Evolutionary conservation across 2,113 vertebrate species (phyloP).

Genomic region (Gallinago paraguaiae): DNA sequence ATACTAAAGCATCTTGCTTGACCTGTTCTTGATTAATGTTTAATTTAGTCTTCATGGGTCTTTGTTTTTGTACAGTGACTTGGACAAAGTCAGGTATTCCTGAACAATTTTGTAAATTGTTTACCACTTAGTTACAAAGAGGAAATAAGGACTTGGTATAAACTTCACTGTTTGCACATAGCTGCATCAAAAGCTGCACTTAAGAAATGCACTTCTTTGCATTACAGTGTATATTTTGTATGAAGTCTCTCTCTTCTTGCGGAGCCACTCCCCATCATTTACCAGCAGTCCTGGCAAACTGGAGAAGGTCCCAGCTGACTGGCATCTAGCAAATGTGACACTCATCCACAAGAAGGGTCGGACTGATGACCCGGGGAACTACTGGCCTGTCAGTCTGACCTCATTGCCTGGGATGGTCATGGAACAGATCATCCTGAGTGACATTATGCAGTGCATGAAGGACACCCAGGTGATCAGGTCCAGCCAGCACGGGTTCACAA

Average conservation of each 20-base stretch:
- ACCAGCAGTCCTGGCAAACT: too few species aligned
- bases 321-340: too few species aligned
- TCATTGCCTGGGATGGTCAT: too few species aligned
- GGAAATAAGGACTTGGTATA: neutral
- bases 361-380: too few species aligned
- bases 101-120: neutral
- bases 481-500: too few species aligned
- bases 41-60: neutral
- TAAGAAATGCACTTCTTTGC: neutral
- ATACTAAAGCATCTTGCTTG: neutral
- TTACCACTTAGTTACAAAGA: neutral
- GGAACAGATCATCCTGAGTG: too few species aligned
- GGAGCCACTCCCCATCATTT: too few species aligned
- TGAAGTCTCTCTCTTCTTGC: neutral
- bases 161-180: neutral
- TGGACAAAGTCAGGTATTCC: neutral
- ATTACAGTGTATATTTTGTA: neutral
- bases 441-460: too few species aligned
- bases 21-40: neutral
- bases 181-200: constrained; percentile 4
- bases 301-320: too few species aligned
- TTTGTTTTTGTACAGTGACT: neutral
- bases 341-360: too few species aligned
- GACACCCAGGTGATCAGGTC: too few species aligned
- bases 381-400: too few species aligned